A percentile compares a stretch with the other conserved stretches of the same genome.
Evolutionary conservation across 2,888 invertebrate genomes (phyloP).

Genomic region (Caenorhabditis panamensis): DNA sequence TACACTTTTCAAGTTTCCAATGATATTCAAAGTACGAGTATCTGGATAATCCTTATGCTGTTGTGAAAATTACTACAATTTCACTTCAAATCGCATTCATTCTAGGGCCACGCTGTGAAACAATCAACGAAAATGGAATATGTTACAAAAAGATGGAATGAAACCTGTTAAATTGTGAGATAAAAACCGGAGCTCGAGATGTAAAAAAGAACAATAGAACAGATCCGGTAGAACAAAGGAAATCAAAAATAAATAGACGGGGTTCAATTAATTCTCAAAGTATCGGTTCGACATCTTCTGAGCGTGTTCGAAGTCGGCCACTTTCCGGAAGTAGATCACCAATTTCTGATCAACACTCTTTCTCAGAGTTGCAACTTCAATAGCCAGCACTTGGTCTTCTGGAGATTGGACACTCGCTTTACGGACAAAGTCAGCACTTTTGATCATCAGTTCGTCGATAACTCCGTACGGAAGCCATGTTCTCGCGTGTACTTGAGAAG

Average conservation of each 20-base stretch:
- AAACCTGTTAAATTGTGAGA: conserved; percentile 40
- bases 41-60: conserved; percentile 3
- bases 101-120: conserved; percentile 5
- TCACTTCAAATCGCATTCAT: conserved; percentile 4
- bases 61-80: background rate
- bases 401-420: conserved; percentile 17
- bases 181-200: conserved; percentile 23
- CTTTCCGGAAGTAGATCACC: conserved; percentile 40
- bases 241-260: conserved; percentile 2
- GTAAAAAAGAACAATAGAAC: conserved; percentile 1
- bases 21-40: background rate
- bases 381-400: conserved; percentile 23
- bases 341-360: conserved; percentile 39
- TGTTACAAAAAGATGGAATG: conserved; percentile 3
- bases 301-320: conserved; percentile 37
- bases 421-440: conserved; percentile 29
- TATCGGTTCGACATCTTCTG: conserved; percentile 33
- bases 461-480: conserved; percentile 61
- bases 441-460: conserved; percentile 57
- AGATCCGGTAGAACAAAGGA: conserved; percentile 4
- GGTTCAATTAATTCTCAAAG: conserved; percentile 15
- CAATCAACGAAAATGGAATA: conserved; percentile 29
- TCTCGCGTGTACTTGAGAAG: conserved; percentile 12
- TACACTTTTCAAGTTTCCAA: background rate
- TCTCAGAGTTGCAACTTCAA: conserved; percentile 30